Evolutionary conservation across 2,797 vertebrate genomes (phyloP).

Genomic region (Melanotaenia trifasciata): DNA sequence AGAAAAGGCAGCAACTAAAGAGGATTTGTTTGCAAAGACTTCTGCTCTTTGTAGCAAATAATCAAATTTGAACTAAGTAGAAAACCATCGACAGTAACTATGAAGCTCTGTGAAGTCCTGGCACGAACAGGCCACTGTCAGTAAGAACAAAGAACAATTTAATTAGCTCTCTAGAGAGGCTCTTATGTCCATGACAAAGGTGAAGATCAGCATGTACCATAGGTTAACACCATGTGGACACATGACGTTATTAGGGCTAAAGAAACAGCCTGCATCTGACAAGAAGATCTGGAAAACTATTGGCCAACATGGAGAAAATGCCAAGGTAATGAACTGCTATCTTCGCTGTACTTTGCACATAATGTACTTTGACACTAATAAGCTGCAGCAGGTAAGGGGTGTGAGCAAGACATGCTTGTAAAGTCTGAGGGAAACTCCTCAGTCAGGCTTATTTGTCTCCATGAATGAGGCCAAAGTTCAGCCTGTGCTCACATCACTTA

Average conservation of each 20-base stretch:
- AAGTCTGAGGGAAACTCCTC: constrained; percentile 23
- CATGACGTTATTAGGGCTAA: constrained; percentile 1
- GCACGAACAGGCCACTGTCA: background rate
- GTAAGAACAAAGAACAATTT: background rate
- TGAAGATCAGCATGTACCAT: constrained; percentile 22
- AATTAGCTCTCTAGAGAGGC: background rate
- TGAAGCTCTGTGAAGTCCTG: background rate
- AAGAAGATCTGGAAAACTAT: constrained; percentile 42
- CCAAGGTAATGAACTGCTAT: constrained; percentile 24
- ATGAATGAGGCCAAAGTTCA: constrained; percentile 55
- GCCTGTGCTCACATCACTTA: constrained; percentile 17
- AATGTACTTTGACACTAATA: constrained; percentile 64
- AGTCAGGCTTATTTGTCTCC: constrained; percentile 20
- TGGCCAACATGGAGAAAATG: constrained; percentile 30
- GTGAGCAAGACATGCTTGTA: constrained; percentile 11
- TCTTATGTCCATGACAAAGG: background rate
- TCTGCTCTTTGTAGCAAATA: constrained; percentile 23
- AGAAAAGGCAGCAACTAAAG: constrained; percentile 4
- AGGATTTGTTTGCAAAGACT: constrained; percentile 16
- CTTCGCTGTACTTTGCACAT: constrained; percentile 43
- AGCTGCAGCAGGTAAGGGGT: constrained; percentile 14
- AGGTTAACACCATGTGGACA: constrained; percentile 18
- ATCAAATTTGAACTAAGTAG: constrained; percentile 22
- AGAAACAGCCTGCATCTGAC: constrained; percentile 34
- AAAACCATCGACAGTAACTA: background rate